Evolutionary conservation across 1,140 invertebrate species (phyloP), one percentile per base, ranked within the genome.

Genomic region (Chelonus insularis): DNA sequence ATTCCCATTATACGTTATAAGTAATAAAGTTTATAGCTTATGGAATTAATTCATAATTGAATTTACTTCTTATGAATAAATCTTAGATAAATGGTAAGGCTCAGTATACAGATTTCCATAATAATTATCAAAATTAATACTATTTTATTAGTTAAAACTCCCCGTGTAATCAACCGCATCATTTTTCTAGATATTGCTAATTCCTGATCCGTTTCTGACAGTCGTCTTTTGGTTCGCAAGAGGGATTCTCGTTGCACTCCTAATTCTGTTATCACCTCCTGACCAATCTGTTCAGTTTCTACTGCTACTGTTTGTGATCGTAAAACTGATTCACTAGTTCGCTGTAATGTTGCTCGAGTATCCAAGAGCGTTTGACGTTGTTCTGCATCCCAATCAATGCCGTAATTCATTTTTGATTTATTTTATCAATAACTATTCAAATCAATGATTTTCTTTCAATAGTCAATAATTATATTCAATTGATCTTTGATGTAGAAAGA

Each of bases 211-310:
- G 88, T 89, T 47, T 89, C 84, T 3, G 79, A 73, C 1, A 91
- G 73, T 72, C 85, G 72, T 47, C 82, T 81, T 72, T 85, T 85
- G 9, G 88, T 87, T 63, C 87, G 68, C 2, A 86, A 68, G 8
- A 91, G 75, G 9, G 84, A 76, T 67, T 90, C 88, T 63, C 89
- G 77, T 71, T 90, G 89, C 57, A 73, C 77, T 1, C 84, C 84
- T 18, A 90, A 72, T 68, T 90, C 88, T 52, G 83, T 82, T n/a
- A 91, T 82, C 5, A 92, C 90, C 72, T 90, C 89, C 2, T 85
- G 87, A 0, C 91, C 92, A 65, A 93, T 85, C 69, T 87, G 83
- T 77, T 94, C 92, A 0, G 90, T 92, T 74, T 94, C 91, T 6
- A 87, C 83, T 9, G 92, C 90, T 47, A 91, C 83, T 67, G 86